Evolutionary conservation across 1,140 invertebrate genomes (phyloP).

Genomic region (Cotesia chilonis): DNA sequence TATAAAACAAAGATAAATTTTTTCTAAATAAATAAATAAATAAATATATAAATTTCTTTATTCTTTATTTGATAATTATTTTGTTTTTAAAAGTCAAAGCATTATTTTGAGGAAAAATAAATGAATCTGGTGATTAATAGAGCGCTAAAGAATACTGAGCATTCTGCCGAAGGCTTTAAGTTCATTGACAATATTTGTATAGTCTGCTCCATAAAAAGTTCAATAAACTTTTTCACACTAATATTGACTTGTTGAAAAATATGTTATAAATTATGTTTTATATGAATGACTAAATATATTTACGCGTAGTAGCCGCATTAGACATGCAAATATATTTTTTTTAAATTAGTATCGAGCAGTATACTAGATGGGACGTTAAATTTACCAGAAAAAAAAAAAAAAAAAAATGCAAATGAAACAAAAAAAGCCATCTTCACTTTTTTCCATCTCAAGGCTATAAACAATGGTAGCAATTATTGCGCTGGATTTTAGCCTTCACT

Average conservation of each 20-base stretch:
- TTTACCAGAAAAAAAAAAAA: not conserved
- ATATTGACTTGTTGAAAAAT: no score
- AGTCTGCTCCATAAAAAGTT: no score
- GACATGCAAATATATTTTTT: no score
- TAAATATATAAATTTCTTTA: no score
- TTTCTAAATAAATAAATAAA: no score
- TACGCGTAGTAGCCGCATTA: not conserved
- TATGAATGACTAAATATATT: conserved; percentile 6
- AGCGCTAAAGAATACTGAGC: not conserved
- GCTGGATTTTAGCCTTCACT: not conserved
- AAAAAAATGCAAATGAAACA: no score
- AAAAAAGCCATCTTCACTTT: not conserved
- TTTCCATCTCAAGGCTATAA: conserved; percentile 4
- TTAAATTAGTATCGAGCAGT: not conserved
- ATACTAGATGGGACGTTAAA: not conserved
- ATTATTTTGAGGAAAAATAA: not conserved
- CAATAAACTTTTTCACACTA: no score
- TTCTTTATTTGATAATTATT: no score
- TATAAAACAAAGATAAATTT: no score
- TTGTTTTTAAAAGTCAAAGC: not conserved
- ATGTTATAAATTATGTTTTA: conserved; percentile 2
- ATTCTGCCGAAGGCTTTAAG: not conserved
- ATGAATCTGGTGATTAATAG: no score
- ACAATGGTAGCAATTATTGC: conserved; percentile 23
- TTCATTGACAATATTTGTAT: conserved; percentile 5